Percentiles rank a stretch among this genome's conserved stretches.
Evolutionary conservation across 1,140 invertebrate genomes (phyloP).

Genomic region (Hylyphantes graminicola): DNA sequence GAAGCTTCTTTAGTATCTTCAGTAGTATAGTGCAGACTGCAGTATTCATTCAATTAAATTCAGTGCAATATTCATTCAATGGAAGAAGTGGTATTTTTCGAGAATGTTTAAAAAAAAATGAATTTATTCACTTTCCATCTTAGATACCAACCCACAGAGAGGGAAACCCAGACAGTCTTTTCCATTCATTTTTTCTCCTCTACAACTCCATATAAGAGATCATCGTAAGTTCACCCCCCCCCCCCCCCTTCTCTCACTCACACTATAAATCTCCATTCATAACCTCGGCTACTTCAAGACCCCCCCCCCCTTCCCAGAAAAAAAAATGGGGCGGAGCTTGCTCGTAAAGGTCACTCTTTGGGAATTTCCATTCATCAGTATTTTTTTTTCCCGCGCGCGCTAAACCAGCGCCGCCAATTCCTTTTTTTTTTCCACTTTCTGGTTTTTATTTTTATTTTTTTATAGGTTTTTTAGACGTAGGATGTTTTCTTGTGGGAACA

Average conservation of each 20-base stretch:
- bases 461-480: neutral
- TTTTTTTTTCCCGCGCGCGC: constrained; percentile 12
- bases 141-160: neutral
- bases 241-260: neutral
- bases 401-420: neutral
- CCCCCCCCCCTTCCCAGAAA: neutral
- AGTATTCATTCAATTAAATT: too few relatives aligned
- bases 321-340: constrained; percentile 17
- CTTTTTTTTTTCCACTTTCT: neutral
- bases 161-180: neutral
- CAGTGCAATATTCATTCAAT: too few relatives aligned
- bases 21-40: too few relatives aligned
- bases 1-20: too few relatives aligned
- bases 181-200: constrained; percentile 35
- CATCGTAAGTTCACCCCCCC: constrained; percentile 2
- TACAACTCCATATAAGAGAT: neutral
- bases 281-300: neutral
- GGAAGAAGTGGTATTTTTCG: too few relatives aligned
- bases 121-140: too few relatives aligned
- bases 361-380: constrained; percentile 48
- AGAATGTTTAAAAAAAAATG: too few relatives aligned
- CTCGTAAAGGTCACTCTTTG: constrained; percentile 43
- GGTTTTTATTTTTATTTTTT: constrained; percentile 3
- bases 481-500: too few relatives aligned
- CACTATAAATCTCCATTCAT: neutral